Base-by-base conservation (phyloP, 2,888 invertebrate species). In the Pediacus dermestoides region DNA sequence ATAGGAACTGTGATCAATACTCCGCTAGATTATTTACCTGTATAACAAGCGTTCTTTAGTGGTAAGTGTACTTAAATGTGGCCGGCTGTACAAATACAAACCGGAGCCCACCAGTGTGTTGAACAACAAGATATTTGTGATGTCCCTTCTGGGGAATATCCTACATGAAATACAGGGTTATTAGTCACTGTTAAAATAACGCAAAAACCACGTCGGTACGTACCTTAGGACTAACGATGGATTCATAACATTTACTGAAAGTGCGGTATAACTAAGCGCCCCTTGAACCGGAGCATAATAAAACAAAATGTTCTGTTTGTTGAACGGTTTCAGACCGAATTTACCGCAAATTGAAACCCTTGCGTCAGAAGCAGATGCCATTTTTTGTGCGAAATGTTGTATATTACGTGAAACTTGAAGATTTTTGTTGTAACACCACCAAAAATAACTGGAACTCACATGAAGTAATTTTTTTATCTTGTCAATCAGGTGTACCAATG, bases 191-290 rank as follows among this genome's bases (percentile, higher is more conserved):
- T 26, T 9, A 7, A 26, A 9, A 9, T 10, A 26, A 9, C 14
- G 23, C 9, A 3, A 4, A 4, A 23, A 3, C 10, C 9, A 3
- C 14, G 14, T 28, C 14, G 4, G 2, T n/a, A 34, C 11, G 64
- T 70, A 82, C 84, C 84, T 84, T 55, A 83, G 74, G 57, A 86
- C 76, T 52, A 88, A 70, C 49, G 80, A 77, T 2, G 89, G 89
- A 63, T 89, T 88, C 85, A 89, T 88, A 34, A 89, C 85, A 71
- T 86, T 86, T 30, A 89, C 74, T 30, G 88, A 85, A 34, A 89
- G 74, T 22, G 85, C 81, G 57, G 83, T 81, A 68, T 89, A 89
- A 66, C 85, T 84, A 44, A 77, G 74, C 32, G 82, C 75, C 30
- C 89, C 88, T 69, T 85, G 80, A 35, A 82, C 63, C 25, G 88